Conservation (phyloP, 2,888 invertebrate species). For the Leptinotarsa juncta region DNA sequence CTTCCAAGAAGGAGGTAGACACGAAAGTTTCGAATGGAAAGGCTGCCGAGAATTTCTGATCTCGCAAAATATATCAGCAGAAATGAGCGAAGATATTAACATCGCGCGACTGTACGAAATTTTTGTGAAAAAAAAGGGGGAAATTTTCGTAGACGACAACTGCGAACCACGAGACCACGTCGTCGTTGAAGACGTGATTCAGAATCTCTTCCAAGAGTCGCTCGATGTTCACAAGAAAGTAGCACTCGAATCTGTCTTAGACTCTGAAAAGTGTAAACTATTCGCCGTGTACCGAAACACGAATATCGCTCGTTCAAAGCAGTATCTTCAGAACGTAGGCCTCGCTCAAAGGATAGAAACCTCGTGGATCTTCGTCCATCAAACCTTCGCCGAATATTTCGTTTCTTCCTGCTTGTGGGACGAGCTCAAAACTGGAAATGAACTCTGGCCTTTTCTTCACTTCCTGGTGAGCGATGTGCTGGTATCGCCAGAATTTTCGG, state of each 20-base stretch:
- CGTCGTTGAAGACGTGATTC: not conserved
- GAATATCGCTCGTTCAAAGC: not conserved
- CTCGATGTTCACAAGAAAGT: constrained; percentile 1
- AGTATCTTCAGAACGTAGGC: not conserved
- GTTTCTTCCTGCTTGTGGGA: not conserved
- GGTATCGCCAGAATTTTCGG: not conserved
- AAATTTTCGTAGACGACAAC: constrained; percentile 20
- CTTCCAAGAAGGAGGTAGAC: constrained; percentile 20
- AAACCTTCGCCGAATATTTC: constrained; percentile 8
- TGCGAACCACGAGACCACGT: not conserved
- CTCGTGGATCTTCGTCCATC: not conserved
- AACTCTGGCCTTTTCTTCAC: not conserved
- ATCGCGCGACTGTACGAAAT: constrained; percentile 24
- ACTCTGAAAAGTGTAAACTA: not conserved
- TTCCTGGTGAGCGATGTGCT: not conserved
- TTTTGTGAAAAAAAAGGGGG: constrained; percentile 15
- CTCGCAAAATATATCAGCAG: not conserved
- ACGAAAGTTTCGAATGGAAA: constrained; percentile 14
- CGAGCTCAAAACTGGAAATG: not conserved
- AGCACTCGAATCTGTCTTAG: not conserved
- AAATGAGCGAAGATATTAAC: constrained; percentile 10
- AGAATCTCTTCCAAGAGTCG: constrained; percentile 1
- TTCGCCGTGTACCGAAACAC: not conserved
- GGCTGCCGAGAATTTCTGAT: constrained; percentile 23
- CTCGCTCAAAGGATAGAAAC: not conserved